Percentiles rank a stretch among this genome's conserved stretches.
phyloP scores from a whole-genome alignment of 2,797 vertebrate species.

The Amblyraja radiata region DNA sequence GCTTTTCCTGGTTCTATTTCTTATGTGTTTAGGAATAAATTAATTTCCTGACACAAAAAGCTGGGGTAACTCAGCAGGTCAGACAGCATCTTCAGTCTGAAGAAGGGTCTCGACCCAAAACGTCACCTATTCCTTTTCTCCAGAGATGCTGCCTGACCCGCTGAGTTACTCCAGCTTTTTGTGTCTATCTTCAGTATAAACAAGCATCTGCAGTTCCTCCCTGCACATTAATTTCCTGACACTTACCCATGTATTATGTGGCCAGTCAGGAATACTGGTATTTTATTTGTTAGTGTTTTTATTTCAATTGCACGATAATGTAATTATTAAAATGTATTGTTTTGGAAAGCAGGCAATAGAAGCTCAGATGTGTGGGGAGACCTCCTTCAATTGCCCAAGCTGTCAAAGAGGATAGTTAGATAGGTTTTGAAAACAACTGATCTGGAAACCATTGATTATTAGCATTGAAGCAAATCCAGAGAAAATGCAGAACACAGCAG shows the following conservation, averaged over 20 bases:
- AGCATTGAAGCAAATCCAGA: not conserved
- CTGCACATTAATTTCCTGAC: not conserved
- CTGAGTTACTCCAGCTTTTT: too few species aligned
- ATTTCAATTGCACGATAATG: not conserved
- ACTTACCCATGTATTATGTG: too few species aligned
- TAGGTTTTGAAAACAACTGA: not conserved
- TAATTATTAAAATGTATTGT: not conserved
- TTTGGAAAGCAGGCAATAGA: not conserved
- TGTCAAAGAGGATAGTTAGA: not conserved
- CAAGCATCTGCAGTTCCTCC: too few species aligned
- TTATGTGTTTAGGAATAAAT: not conserved
- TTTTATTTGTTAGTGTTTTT: not conserved
- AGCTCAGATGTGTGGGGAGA: not conserved
- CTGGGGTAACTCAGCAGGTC: too few species aligned
- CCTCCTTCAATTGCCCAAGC: not conserved
- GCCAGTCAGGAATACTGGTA: not conserved
- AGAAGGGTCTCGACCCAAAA: too few species aligned
- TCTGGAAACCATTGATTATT: not conserved
- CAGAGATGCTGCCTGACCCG: too few species aligned
- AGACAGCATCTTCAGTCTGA: too few species aligned
- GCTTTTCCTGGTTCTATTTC: too few species aligned
- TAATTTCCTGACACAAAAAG: not conserved
- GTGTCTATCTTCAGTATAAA: too few species aligned
- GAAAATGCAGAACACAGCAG: not conserved
- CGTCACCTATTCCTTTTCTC: too few species aligned